A percentile compares a stretch with the other conserved stretches of the same genome.
Evolutionary conservation across 2,113 vertebrate genomes (phyloP).

Genomic region (Brachypodius melanocephalos): DNA sequence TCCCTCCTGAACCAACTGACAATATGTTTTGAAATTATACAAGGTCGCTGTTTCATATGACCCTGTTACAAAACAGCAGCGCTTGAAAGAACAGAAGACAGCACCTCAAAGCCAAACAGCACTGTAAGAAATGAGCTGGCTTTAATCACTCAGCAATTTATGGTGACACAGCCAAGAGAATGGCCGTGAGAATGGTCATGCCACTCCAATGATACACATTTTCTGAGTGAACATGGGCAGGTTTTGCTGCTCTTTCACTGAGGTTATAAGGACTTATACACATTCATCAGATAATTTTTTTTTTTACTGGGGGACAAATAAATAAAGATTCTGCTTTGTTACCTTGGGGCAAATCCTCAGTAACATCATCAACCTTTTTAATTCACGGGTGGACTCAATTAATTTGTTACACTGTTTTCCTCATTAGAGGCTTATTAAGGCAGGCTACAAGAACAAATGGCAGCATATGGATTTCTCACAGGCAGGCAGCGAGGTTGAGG

Average conservation of each 20-base stretch:
- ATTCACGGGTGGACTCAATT: slow-evolving; percentile 1
- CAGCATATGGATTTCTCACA: slow-evolving; percentile 40
- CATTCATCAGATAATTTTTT: not conserved
- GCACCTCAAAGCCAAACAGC: not conserved
- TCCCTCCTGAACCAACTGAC: slow-evolving; percentile 1
- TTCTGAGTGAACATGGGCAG: not conserved
- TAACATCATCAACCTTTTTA: not conserved
- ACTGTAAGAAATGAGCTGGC: not conserved
- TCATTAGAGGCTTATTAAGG: slow-evolving; percentile 43
- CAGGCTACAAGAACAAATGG: slow-evolving; percentile 17
- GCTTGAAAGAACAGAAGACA: not conserved
- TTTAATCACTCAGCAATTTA: not conserved
- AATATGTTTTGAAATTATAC: not conserved
- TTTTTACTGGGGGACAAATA: not conserved
- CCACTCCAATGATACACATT: not conserved
- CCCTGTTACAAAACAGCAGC: not conserved
- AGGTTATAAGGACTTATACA: not conserved
- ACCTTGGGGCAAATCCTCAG: not conserved
- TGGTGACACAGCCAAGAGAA: not conserved
- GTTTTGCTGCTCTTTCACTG: not conserved
- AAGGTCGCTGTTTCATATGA: not conserved
- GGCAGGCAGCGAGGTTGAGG: not conserved
- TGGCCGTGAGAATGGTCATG: fast-evolving
- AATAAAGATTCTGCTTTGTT: not conserved
- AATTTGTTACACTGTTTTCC: not conserved